Conservation (phyloP, 2,797 vertebrate species). For the Rhinichthys osculus region DNA sequence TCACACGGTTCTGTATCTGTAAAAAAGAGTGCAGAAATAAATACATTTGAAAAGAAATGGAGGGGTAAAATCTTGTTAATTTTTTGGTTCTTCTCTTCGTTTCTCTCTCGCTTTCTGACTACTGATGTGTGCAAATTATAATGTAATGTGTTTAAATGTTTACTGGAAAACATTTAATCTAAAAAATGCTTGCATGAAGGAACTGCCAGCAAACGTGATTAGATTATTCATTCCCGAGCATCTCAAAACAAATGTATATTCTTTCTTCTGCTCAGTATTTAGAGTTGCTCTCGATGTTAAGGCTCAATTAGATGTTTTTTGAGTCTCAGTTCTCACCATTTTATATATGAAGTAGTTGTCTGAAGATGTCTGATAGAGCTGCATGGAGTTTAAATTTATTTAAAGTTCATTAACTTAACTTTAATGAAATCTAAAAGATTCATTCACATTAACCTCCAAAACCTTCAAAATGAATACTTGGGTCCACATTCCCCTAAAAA, state of each 20-base stretch:
- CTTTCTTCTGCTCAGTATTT: constrained; percentile 12
- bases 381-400: background rate
- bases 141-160: constrained; percentile 49
- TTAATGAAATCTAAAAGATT: too few relatives aligned
- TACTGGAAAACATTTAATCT: constrained; percentile 40
- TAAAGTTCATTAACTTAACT: too few relatives aligned
- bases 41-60: constrained; percentile 54
- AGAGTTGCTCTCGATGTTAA: background rate
- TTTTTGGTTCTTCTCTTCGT: constrained; percentile 39
- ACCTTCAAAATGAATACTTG: too few relatives aligned
- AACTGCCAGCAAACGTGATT: constrained; percentile 25
- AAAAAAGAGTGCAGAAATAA: constrained; percentile 56
- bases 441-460: too few relatives aligned
- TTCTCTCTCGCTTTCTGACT: constrained; percentile 21
- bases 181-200: constrained; percentile 38
- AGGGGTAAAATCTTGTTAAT: constrained; percentile 28
- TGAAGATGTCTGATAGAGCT: background rate
- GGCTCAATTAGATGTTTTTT: background rate
- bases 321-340: background rate
- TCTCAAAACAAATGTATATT: constrained; percentile 30
- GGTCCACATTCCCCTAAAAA: too few relatives aligned
- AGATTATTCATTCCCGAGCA: constrained; percentile 23
- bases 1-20: constrained; percentile 49
- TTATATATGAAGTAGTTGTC: background rate
- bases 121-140: constrained; percentile 40